phyloP scores from a whole-genome alignment of 2,113 vertebrate genomes.

The Erythrolamprus reginae region DNA sequence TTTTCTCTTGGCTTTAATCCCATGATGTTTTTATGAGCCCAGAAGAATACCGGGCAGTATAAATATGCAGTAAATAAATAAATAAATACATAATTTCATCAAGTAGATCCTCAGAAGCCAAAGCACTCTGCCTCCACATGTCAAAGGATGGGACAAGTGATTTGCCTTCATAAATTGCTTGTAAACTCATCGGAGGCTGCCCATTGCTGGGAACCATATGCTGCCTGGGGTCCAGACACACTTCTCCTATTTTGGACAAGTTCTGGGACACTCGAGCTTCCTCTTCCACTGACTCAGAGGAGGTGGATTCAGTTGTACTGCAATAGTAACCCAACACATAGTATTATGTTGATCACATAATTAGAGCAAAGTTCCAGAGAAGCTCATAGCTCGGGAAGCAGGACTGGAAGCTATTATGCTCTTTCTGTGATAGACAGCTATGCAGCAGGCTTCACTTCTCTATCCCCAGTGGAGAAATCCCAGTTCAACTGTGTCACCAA shows the following conservation, averaged over 20 bases:
- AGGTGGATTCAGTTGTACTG: background rate
- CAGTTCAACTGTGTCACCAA: background rate
- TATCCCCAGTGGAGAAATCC: background rate
- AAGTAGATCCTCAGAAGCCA: background rate
- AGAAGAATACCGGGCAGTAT: background rate
- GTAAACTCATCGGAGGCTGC: background rate
- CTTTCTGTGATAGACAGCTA: background rate
- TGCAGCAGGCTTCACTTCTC: background rate
- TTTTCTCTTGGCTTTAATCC: background rate
- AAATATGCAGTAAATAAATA: background rate
- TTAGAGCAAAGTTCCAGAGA: background rate
- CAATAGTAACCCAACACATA: background rate
- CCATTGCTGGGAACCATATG: background rate
- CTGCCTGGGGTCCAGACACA: background rate
- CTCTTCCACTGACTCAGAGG: background rate
- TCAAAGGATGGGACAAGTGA: background rate
- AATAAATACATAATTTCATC: background rate
- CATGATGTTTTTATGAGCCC: background rate
- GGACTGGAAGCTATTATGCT: background rate
- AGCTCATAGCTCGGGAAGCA: background rate
- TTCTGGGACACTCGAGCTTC: background rate
- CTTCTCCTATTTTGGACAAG: background rate
- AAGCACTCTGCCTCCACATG: background rate
- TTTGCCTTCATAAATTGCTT: background rate
- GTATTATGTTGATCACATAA: background rate